phyloP scores from a whole-genome alignment of 2,888 invertebrate species.

The Acanthosoma haemorrhoidale region DNA sequence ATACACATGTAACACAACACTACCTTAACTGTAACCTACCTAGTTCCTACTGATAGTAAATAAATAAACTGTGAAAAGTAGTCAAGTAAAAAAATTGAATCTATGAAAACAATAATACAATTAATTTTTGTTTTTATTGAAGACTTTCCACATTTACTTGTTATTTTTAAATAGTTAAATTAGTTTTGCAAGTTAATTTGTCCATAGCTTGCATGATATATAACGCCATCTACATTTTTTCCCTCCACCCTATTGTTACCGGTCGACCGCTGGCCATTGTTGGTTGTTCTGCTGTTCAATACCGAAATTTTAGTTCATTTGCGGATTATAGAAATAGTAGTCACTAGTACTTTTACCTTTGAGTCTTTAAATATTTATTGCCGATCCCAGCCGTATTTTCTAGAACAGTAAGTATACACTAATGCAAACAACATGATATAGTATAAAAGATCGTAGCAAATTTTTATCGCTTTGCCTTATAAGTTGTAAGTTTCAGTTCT shows the following conservation, averaged over 20 bases:
- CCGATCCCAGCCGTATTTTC: background rate
- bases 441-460: background rate
- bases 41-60: background rate
- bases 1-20: background rate
- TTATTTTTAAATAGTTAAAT: background rate
- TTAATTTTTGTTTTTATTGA: background rate
- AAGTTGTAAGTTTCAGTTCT: no score
- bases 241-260: constrained; percentile 26
- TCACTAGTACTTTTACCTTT: background rate
- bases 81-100: background rate
- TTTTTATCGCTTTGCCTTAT: no score
- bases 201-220: background rate
- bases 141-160: background rate
- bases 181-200: background rate
- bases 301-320: background rate
- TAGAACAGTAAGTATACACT: background rate
- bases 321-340: background rate
- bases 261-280: constrained; percentile 12
- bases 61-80: background rate
- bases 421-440: background rate
- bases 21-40: background rate
- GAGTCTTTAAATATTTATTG: background rate
- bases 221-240: constrained; percentile 19
- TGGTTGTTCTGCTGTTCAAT: background rate
- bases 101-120: background rate